A percentile compares a stretch with the other conserved stretches of the same genome.
Evolutionary conservation across 2,888 invertebrate species (phyloP).

Genomic region (Oxycera nigricornis): DNA sequence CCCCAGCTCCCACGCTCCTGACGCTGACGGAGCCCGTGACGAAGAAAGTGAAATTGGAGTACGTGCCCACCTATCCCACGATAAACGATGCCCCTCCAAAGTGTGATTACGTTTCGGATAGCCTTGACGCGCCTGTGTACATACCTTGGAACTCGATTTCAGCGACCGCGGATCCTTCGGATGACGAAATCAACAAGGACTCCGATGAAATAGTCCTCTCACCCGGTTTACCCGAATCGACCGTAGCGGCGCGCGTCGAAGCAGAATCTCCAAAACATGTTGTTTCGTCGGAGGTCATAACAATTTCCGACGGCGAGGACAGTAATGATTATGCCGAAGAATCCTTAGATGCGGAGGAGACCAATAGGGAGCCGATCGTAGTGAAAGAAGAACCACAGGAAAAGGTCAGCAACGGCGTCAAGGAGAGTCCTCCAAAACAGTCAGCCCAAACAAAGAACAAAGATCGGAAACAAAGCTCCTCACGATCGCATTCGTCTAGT

Average conservation of each 20-base stretch:
- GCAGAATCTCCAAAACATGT: constrained; percentile 4
- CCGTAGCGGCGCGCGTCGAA: neutral
- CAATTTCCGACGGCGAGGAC: constrained; percentile 11
- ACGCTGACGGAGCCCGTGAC: constrained; percentile 51
- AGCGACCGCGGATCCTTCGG: neutral
- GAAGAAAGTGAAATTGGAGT: constrained; percentile 58
- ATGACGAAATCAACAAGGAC: neutral
- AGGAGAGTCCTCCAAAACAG: neutral
- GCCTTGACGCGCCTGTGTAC: constrained; percentile 55
- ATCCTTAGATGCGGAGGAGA: constrained; percentile 46
- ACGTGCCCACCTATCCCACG: constrained; percentile 59
- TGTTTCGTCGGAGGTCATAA: neutral
- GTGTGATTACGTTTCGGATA: constrained; percentile 43
- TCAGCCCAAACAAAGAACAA: constrained; percentile 26
- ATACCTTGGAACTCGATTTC: constrained; percentile 52
- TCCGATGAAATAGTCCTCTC: neutral
- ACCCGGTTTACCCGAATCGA: no score
- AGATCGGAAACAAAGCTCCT: constrained; percentile 10
- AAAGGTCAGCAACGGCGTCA: constrained; percentile 30
- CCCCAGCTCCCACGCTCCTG: constrained; percentile 53
- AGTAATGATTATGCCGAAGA: neutral
- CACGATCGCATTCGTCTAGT: constrained; percentile 37
- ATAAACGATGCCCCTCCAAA: constrained; percentile 55
- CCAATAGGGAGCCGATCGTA: neutral
- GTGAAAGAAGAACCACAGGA: neutral